phyloP scores from a whole-genome alignment of 2,888 invertebrate genomes.

The Troilus luridus region DNA sequence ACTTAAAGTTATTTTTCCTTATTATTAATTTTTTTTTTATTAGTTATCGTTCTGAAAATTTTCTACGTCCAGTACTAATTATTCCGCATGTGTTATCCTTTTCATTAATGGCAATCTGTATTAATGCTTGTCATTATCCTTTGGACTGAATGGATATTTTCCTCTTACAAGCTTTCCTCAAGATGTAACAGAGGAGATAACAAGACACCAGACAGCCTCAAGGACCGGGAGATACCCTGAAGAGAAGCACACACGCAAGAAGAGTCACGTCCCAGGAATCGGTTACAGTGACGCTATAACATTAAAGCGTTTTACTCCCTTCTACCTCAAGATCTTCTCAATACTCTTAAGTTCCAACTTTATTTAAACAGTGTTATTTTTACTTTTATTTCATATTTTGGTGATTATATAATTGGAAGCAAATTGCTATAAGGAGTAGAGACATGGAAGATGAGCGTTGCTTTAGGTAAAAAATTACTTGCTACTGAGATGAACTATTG shows the following conservation, averaged over 20 bases:
- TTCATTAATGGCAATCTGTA: no score
- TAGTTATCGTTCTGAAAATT: no score
- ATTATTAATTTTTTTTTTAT: no score
- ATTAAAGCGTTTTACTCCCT: not conserved
- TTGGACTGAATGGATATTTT: not conserved
- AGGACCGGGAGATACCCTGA: not conserved
- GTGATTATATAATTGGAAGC: no score
- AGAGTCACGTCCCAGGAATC: slow-evolving; percentile 4
- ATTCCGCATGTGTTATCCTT: no score
- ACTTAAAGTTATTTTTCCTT: no score
- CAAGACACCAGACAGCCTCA: not conserved
- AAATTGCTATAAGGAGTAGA: no score
- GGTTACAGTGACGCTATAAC: slow-evolving; percentile 13
- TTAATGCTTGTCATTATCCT: not conserved
- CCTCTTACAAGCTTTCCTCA: not conserved
- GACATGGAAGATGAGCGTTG: no score
- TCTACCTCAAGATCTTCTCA: not conserved
- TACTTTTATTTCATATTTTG: no score
- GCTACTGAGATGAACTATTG: no score
- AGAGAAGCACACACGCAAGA: not conserved
- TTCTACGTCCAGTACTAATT: no score
- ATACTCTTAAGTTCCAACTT: not conserved
- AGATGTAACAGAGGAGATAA: not conserved
- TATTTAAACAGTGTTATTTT: not conserved
- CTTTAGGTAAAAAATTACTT: no score